Conservation (phyloP, 2,888 invertebrate genomes). For the Xanthorhoe spadicearia region DNA sequence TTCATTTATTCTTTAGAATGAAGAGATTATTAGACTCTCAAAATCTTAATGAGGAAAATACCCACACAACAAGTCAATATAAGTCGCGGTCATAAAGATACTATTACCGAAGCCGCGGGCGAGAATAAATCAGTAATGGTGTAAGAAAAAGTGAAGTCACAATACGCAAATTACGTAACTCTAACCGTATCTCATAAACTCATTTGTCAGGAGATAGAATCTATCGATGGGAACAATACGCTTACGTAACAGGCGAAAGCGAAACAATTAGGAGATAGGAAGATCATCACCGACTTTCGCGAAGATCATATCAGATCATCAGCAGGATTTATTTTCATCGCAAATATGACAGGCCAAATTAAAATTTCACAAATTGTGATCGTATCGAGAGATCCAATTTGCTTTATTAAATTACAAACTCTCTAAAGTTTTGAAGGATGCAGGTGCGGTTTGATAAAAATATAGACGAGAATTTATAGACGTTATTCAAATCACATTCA, state of each 20-base stretch:
- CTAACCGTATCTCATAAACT: constrained; percentile 67
- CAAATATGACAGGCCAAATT: constrained; percentile 57
- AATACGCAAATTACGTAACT: constrained; percentile 69
- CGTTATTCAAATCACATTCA: constrained; percentile 50
- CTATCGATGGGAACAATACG: constrained; percentile 66
- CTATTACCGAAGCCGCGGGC: constrained; percentile 39
- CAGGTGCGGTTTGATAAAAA: constrained; percentile 41
- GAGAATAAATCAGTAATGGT: constrained; percentile 46
- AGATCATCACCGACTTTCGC: constrained; percentile 69
- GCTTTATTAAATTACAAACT: constrained; percentile 45
- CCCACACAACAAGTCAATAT: constrained; percentile 34
- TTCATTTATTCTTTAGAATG: not conserved
- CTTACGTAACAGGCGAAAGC: constrained; percentile 72
- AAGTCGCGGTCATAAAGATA: constrained; percentile 34
- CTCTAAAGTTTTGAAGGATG: constrained; percentile 42
- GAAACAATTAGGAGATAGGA: constrained; percentile 76
- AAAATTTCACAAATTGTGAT: constrained; percentile 57
- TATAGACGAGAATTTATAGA: constrained; percentile 41
- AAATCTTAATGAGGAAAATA: constrained; percentile 27
- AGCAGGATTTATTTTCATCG: constrained; percentile 50
- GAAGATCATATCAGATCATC: constrained; percentile 55
- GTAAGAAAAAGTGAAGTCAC: constrained; percentile 53
- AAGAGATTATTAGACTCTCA: constrained; percentile 9
- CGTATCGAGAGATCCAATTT: constrained; percentile 56
- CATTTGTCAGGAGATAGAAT: constrained; percentile 77